A percentile compares a stretch with the other conserved stretches of the same genome.
Evolutionary conservation across 2,113 vertebrate genomes (phyloP).

Genomic region (Sus scrofa): T2T-Sscrofa CM000814.6:75936001-75936500

Average conservation of each 20-base stretch:
- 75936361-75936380: not conserved
- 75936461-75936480: no score
- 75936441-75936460: no score
- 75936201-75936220: not conserved
- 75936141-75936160: not conserved
- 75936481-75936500: no score
- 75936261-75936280: conserved; percentile 6
- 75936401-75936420: no score
- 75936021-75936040: not conserved
- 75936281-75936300: not conserved
- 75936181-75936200: not conserved
- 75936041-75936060: not conserved
- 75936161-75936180: not conserved
- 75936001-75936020: not conserved
- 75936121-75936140: not conserved
- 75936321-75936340: conserved; percentile 40
- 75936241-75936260: not conserved
- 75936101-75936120: conserved; percentile 11
- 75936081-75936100: not conserved
- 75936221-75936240: not conserved
- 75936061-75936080: not conserved
- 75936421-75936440: no score
- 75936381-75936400: no score
- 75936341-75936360: not conserved
- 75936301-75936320: not conserved